Percentiles rank a stretch among this genome's conserved stretches.
phyloP scores from a whole-genome alignment of 2,888 invertebrate genomes.

The Harpagoxenus sublaevis region DNA sequence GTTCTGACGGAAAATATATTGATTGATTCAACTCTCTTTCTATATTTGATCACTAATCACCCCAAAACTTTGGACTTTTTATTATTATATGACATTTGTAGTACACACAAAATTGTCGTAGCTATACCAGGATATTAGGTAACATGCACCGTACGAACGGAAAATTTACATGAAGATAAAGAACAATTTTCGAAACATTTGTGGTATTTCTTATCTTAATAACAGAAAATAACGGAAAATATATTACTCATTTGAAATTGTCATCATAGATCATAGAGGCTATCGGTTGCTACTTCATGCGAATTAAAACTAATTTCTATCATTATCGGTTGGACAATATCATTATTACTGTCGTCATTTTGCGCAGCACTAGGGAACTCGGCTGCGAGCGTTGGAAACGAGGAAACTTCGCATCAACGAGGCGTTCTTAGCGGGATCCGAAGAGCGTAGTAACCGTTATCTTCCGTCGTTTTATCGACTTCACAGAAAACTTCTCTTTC shows the following conservation, averaged over 20 bases:
- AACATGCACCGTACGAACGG: background rate
- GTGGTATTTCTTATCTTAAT: background rate
- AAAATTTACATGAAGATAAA: too few relatives aligned
- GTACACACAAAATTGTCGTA: background rate
- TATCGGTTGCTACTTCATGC: background rate
- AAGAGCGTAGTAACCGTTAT: constrained; percentile 45
- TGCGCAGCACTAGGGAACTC: background rate
- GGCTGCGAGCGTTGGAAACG: constrained; percentile 10
- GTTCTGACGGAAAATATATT: constrained; percentile 17
- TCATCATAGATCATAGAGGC: background rate
- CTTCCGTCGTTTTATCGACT: constrained; percentile 49
- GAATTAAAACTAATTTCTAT: constrained; percentile 2
- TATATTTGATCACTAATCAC: background rate
- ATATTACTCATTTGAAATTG: background rate
- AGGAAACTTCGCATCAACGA: constrained; percentile 24
- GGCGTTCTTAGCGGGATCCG: constrained; percentile 36
- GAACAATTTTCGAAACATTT: background rate
- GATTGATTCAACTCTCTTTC: background rate
- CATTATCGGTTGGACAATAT: background rate
- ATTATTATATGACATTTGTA: background rate
- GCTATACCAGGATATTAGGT: background rate
- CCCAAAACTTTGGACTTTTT: too few relatives aligned
- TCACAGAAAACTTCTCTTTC: constrained; percentile 27
- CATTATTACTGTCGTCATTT: constrained; percentile 5
- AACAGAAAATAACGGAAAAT: background rate